Evolutionary conservation across 2,888 invertebrate species (phyloP).

Genomic region (Panzeria rudis): DNA sequence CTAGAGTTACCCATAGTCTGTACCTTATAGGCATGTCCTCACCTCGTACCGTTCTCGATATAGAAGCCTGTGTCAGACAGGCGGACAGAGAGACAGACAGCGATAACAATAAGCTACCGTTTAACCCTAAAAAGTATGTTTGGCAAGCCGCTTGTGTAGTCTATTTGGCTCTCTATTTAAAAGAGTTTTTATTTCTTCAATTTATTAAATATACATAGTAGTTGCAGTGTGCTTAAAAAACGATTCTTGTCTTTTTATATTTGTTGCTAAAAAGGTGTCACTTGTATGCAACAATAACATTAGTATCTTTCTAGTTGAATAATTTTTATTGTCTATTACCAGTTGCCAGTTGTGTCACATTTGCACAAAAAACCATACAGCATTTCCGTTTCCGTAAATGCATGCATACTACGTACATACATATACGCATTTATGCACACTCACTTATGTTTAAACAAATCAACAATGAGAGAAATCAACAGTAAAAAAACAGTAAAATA

Average conservation of each 20-base stretch:
- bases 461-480: constrained; percentile 44
- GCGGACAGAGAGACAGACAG: too few species aligned
- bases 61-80: too few species aligned
- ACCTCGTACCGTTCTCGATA: too few species aligned
- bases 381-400: constrained; percentile 51
- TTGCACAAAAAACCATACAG: constrained; percentile 49
- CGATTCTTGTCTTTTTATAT: background rate
- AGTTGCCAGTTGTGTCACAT: constrained; percentile 62
- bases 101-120: too few species aligned
- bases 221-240: background rate
- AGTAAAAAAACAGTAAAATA: background rate
- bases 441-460: background rate
- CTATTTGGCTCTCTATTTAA: too few species aligned
- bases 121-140: too few species aligned
- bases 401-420: background rate
- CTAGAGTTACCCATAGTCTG: too few species aligned
- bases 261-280: constrained; percentile 61
- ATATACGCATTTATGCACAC: background rate
- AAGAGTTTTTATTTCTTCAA: background rate
- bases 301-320: constrained; percentile 67
- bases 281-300: constrained; percentile 58
- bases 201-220: constrained; percentile 21
- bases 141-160: too few species aligned
- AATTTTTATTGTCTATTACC: constrained; percentile 59
- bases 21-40: too few species aligned